Percentiles rank a stretch among this genome's conserved stretches.
These are phyloP conservation scores for Hucho hucho DNA, from an alignment of 2,113 vertebrate species.

Conservation along the genomic window DNA sequence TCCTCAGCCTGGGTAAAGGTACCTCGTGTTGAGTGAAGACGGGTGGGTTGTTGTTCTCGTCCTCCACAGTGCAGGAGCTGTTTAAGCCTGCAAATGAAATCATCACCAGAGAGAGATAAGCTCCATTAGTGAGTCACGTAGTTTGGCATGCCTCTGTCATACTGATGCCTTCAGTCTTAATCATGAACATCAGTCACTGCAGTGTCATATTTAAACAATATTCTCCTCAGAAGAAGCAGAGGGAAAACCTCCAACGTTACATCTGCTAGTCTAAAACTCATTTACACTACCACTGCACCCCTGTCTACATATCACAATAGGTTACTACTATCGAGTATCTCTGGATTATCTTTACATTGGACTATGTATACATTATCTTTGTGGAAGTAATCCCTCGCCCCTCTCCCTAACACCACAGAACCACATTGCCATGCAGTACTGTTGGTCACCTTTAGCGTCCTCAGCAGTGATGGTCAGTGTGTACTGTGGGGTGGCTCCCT, in stretches of 20 bases:
- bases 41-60: slow-evolving; percentile 75
- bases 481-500: slow-evolving; percentile 65
- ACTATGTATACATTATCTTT: no score
- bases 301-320: background rate
- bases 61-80: slow-evolving; percentile 67
- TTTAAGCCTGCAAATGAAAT: slow-evolving; percentile 67
- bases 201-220: slow-evolving; percentile 3
- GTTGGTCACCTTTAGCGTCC: slow-evolving; percentile 71
- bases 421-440: background rate
- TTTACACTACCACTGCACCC: background rate
- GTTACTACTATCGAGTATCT: background rate
- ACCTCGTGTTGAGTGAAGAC: slow-evolving; percentile 74
- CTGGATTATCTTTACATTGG: no score
- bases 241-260: slow-evolving; percentile 1
- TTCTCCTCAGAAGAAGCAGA: slow-evolving; percentile 20
- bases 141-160: slow-evolving; percentile 26
- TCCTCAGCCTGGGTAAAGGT: background rate
- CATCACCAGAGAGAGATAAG: slow-evolving; percentile 16
- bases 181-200: slow-evolving; percentile 15
- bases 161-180: slow-evolving; percentile 43
- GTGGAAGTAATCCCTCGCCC: no score
- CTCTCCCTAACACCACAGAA: background rate
- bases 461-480: slow-evolving; percentile 70
- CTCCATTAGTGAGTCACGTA: slow-evolving; percentile 56
- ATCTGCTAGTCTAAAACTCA: slow-evolving; percentile 3